phyloP scores from a whole-genome alignment of 2,888 invertebrate species.

The Orchesella flavescens region DNA sequence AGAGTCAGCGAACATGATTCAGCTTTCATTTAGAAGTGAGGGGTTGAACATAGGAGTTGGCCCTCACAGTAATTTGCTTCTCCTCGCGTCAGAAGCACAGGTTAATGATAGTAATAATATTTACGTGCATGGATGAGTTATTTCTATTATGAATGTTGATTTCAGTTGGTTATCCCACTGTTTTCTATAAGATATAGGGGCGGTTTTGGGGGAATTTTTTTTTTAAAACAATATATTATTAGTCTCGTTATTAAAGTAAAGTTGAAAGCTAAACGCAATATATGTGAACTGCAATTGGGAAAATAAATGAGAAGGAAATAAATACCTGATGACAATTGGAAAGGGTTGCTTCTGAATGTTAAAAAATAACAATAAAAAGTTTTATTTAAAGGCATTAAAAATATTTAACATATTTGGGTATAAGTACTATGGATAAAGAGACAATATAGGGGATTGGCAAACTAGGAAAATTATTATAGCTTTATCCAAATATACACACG shows the following conservation, averaged over 20 bases:
- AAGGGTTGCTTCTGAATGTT: background rate
- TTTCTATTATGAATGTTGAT: slow-evolving; percentile 62
- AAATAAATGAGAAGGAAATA: background rate
- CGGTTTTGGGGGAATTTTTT: slow-evolving; percentile 51
- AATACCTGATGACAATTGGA: slow-evolving; percentile 4
- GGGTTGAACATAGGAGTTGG: slow-evolving; percentile 59
- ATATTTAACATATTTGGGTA: too few species aligned
- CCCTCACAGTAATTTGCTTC: slow-evolving; percentile 65
- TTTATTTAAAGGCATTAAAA: too few species aligned
- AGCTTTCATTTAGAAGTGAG: slow-evolving; percentile 23
- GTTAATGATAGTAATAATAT: slow-evolving; percentile 66
- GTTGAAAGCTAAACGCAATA: background rate
- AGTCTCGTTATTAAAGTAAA: slow-evolving; percentile 57
- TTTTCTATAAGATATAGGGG: slow-evolving; percentile 45
- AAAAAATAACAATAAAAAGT: too few species aligned
- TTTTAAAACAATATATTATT: slow-evolving; percentile 61
- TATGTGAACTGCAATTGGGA: slow-evolving; percentile 9
- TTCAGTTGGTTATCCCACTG: slow-evolving; percentile 53
- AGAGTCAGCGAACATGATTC: slow-evolving; percentile 1
- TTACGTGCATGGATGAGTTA: slow-evolving; percentile 65
- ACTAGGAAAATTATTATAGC: too few species aligned
- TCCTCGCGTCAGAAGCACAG: slow-evolving; percentile 66
- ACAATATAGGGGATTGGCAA: too few species aligned
- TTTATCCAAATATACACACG: too few species aligned
- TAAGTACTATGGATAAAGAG: too few species aligned